Conservation (phyloP, 2,113 vertebrate species). For the Elachura formosa region DNA sequence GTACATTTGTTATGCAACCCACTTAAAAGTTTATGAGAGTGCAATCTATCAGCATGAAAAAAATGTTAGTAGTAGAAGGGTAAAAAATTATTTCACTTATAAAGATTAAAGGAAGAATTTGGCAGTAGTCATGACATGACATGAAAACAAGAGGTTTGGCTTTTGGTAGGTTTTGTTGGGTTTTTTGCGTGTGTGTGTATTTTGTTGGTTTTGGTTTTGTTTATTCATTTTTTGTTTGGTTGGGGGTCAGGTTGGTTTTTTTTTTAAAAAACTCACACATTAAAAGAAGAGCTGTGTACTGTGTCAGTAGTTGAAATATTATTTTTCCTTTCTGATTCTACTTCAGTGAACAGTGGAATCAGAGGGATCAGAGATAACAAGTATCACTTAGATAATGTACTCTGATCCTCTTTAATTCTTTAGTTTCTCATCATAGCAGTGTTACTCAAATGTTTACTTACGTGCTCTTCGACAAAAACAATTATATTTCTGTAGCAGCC, state of each 20-base stretch:
- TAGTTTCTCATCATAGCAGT: neutral
- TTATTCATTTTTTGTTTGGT: neutral
- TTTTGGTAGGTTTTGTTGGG: neutral
- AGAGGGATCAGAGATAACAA: neutral
- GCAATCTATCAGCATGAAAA: neutral
- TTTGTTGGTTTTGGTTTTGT: neutral
- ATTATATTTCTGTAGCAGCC: neutral
- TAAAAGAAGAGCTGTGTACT: neutral
- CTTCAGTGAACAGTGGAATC: neutral
- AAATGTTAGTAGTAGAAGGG: neutral
- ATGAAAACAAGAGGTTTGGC: neutral
- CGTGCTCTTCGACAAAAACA: neutral
- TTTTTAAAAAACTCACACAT: neutral
- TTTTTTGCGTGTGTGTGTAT: neutral
- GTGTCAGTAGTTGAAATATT: neutral
- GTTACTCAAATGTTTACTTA: neutral
- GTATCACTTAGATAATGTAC: neutral
- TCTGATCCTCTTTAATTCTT: neutral
- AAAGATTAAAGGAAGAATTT: conserved; percentile 6
- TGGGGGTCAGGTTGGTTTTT: neutral
- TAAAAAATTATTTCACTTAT: neutral
- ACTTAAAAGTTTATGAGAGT: neutral
- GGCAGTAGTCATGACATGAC: neutral
- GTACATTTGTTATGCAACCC: neutral
- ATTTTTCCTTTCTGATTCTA: neutral